phyloP scores from a whole-genome alignment of 1,140 invertebrate genomes.

The Oppia nitens region DNA sequence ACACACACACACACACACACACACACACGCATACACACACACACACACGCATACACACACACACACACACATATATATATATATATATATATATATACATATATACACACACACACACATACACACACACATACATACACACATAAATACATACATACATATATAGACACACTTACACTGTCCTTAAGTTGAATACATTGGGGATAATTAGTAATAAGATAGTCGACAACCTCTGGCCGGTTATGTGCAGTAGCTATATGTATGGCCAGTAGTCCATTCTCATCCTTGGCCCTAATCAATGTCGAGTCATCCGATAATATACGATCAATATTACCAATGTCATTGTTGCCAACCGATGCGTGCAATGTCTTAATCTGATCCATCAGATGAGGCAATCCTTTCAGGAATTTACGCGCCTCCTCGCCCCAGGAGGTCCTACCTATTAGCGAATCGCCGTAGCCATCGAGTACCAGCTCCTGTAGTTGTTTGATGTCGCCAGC shows the following conservation, averaged over 20 bases:
- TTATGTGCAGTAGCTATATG: constrained; percentile 23
- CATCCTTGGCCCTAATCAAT: constrained; percentile 26
- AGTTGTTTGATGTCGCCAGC: constrained; percentile 31
- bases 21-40: too few species aligned
- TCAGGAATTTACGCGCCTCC: constrained; percentile 28
- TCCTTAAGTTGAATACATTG: constrained; percentile 15
- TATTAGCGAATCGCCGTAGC: constrained; percentile 30
- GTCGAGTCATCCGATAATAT: constrained; percentile 24
- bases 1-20: too few species aligned
- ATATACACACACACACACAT: too few species aligned
- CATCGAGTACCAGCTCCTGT: constrained; percentile 32
- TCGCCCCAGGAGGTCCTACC: constrained; percentile 32
- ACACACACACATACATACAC: too few species aligned
- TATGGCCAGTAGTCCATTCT: constrained; percentile 27
- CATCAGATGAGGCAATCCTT: constrained; percentile 25
- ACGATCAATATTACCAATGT: constrained; percentile 23
- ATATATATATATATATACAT: too few species aligned
- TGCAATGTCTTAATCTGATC: constrained; percentile 28
- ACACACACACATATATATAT: too few species aligned
- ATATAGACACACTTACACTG: constrained; percentile 15
- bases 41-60: too few species aligned
- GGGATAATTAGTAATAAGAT: constrained; percentile 18
- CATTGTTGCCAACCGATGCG: constrained; percentile 26
- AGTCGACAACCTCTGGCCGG: constrained; percentile 20
- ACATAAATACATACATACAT: too few species aligned